Evolutionary conservation across 2,113 vertebrate species (phyloP).

Genomic region (Anas platyrhynchos): DNA sequence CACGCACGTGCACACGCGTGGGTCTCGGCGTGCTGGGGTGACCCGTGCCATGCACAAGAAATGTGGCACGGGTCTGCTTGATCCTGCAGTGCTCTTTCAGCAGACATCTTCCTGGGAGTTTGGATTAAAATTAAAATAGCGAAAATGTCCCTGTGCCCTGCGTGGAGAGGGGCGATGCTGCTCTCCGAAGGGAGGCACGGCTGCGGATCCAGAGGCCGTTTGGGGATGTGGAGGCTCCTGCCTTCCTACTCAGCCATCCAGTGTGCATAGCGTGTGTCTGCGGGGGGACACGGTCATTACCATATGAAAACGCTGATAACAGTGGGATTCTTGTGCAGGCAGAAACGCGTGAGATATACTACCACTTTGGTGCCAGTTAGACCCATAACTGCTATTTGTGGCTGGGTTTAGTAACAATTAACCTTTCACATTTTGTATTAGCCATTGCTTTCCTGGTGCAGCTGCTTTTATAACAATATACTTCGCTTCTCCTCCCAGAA

Average conservation of each 20-base stretch:
- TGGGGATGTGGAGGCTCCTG: background rate
- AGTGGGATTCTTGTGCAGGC: conserved; percentile 62
- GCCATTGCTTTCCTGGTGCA: conserved; percentile 21
- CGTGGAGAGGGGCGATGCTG: background rate
- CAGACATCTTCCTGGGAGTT: rapidly evolving
- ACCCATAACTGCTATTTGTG: background rate
- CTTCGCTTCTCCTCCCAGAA: background rate
- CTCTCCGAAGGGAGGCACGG: rapidly evolving
- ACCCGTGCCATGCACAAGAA: rapidly evolving
- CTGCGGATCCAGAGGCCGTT: background rate
- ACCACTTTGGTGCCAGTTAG: conserved; percentile 39
- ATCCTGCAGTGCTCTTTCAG: rapidly evolving
- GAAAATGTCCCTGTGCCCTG: rapidly evolving
- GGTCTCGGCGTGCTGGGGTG: rapidly evolving
- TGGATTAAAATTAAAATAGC: background rate
- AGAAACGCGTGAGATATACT: background rate
- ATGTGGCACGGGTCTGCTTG: rapidly evolving
- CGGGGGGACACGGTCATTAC: background rate
- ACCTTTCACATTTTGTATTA: conserved; percentile 47
- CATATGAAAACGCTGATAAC: conserved; percentile 66
- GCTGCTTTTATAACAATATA: conserved; percentile 41
- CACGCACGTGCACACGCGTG: rapidly evolving
- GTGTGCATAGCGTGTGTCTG: background rate
- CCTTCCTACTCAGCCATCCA: background rate
- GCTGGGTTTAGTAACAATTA: conserved; percentile 47